Base-by-base conservation (phyloP, 2,113 vertebrate species). In the Phycodurus eques region DNA sequence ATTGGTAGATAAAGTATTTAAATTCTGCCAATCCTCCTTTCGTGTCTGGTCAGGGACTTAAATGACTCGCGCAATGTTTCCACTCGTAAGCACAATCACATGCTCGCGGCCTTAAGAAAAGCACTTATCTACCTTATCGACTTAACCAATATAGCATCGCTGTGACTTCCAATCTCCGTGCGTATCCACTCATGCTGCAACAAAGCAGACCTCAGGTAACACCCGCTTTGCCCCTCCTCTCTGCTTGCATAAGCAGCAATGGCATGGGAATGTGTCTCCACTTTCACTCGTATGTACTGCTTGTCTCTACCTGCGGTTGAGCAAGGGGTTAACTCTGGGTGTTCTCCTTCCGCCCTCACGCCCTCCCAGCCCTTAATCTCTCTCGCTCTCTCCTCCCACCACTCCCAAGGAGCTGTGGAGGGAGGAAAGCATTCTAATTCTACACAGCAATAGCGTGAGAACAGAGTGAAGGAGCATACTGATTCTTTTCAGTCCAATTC, bases 121-220 rank as follows among this genome's bases (percentile, higher is more conserved):
- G 73, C 78, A 64, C 76, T 88, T 85, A 91, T 84, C 88, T 89
- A 80, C 82, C 76, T 88, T 83, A 91, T 84, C 88, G 89, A 79
- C 83, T 92, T 91, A 93, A 84, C 88, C 86, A 87, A 90, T 92
- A 61, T 91, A 93, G 22, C 81, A 72, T 86, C 71, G 77, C 84
- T 68, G 67, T 71, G 73, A 68, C 83, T 69, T 83, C 69, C 74
- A 78, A 75, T 70, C 74, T 81, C 67, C 65, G 56, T 7, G 20
- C 77, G 67, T 54, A 39, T 72, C 79, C 5, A 69, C 61, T 67
- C 57, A 54, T 44, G 70, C 20, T 57, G 17, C 43, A 70, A 75
- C 72, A 80, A 74, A 87, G 44, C 42, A 80, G 73, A 80, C 77
- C 73, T 73, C 22, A 57, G 54, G 51, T 82, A 63, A 65, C 69